These are phyloP conservation scores for Tretioscincus oriximinensis DNA, from an alignment of 2,113 vertebrate species.

Conservation along the genomic window DNA sequence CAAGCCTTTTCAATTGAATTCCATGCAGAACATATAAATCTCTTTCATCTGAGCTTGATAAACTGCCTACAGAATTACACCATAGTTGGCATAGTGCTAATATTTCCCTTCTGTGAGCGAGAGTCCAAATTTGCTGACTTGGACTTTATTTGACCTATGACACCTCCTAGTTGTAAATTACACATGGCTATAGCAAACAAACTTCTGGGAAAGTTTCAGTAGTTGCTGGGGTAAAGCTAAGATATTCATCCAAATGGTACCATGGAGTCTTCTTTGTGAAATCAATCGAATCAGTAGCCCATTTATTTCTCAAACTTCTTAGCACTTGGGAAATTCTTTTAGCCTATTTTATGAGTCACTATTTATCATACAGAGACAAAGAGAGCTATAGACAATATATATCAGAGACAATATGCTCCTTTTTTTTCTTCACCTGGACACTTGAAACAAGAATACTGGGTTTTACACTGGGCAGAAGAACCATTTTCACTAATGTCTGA, in stretches of 20 bases:
- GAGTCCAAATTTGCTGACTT: background rate
- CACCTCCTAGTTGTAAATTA: background rate
- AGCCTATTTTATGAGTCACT: background rate
- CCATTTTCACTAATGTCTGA: too few species aligned
- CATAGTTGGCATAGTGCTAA: background rate
- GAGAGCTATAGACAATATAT: background rate
- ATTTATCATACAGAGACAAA: background rate
- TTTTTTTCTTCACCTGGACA: too few species aligned
- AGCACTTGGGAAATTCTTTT: background rate
- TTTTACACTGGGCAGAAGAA: too few species aligned
- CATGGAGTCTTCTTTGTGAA: background rate
- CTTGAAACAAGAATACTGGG: too few species aligned
- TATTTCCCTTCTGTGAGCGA: background rate
- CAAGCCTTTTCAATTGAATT: background rate
- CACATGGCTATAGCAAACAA: background rate
- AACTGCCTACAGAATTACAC: background rate
- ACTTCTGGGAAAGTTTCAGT: background rate
- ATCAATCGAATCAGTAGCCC: background rate
- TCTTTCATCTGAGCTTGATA: background rate
- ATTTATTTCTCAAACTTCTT: background rate
- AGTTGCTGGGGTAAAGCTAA: background rate
- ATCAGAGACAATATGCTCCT: background rate
- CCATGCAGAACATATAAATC: background rate
- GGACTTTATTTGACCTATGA: slow-evolving; percentile 11
- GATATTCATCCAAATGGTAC: background rate